Evolutionary conservation across 2,797 vertebrate genomes (phyloP).

Genomic region (Glyptemys insculpta): DNA sequence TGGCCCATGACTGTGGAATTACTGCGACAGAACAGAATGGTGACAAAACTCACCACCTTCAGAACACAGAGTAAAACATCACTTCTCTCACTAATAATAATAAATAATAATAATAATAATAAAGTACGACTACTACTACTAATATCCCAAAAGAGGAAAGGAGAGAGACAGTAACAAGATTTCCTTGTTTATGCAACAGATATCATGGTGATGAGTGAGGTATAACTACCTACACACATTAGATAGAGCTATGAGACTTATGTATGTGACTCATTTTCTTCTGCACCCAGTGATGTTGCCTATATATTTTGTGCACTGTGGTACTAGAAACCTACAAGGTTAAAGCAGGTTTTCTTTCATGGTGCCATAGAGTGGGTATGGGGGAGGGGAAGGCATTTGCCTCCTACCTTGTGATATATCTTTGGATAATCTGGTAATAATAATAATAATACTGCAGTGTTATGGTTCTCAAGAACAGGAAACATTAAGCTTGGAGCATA

Average conservation of each 20-base stretch:
- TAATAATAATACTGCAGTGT: neutral
- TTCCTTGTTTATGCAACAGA: rapidly evolving
- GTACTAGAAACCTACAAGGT: neutral
- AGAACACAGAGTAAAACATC: neutral
- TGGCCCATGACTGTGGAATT: neutral
- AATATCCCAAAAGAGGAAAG: neutral
- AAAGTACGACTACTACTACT: neutral
- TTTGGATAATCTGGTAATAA: conserved; percentile 15
- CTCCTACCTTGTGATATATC: neutral
- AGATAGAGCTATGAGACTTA: neutral
- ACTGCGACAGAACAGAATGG: conserved; percentile 59
- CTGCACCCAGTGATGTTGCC: neutral
- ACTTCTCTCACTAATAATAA: neutral
- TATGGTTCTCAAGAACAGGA: neutral
- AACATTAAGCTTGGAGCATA: neutral
- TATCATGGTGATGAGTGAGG: neutral
- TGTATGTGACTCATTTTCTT: neutral
- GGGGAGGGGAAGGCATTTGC: neutral
- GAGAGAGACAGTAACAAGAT: neutral
- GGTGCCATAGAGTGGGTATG: neutral
- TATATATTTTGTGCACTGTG: neutral
- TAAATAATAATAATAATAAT: neutral
- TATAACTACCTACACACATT: neutral
- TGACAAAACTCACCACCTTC: conserved; percentile 35
- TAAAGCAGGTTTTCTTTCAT: neutral